Evolutionary conservation across 2,797 vertebrate genomes (phyloP), one percentile per base, ranked within the genome.

Genomic region (Notolabrus celidotus): DNA sequence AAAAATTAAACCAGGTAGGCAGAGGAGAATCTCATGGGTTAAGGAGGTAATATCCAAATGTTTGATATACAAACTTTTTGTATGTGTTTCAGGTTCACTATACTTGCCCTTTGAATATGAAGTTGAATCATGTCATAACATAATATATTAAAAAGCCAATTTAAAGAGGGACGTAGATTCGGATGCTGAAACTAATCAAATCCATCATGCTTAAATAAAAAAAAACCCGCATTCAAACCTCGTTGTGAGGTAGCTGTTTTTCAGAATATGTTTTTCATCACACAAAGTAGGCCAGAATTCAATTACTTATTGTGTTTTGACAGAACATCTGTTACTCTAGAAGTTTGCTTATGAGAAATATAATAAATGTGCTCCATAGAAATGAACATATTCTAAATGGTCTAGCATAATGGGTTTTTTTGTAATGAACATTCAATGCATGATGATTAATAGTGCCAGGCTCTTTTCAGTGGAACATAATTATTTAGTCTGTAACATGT

Each of bases 401-500:
- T 77, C 72, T 55, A n/a, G 34, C 39, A 65, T 89, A 86, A 90
- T 90, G 83, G 75, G 72, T 89, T 87, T 84, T n/a, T 85, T 78
- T 67, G 54, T 82, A 78, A 79, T 78, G 72, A 79, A 85, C 54
- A 45, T 74, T 73, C 69, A 73, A 34, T 74, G 52, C 65, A 56
- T 66, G 49, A 77, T 89, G 84, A 92, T 91, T 80, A 82, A 89
- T 87, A 71, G 81, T 80, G 64, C 39, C 51, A 10, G 60, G 62
- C 33, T 82, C 53, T 72, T 76, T 75, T 86, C 86, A 84, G 75
- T 63, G 69, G 71, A 80, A 83, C 45, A 70, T 72, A 86, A 85
- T 92, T 73, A 79, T 76, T 86, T 86, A 85, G 84, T 80, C 67
- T 81, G 59, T 71, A 81, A 85, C 64, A 67, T 52, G 77, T 76